Conservation (phyloP, 2,797 vertebrate genomes). For the Mormyrus proboscirostris region DNA sequence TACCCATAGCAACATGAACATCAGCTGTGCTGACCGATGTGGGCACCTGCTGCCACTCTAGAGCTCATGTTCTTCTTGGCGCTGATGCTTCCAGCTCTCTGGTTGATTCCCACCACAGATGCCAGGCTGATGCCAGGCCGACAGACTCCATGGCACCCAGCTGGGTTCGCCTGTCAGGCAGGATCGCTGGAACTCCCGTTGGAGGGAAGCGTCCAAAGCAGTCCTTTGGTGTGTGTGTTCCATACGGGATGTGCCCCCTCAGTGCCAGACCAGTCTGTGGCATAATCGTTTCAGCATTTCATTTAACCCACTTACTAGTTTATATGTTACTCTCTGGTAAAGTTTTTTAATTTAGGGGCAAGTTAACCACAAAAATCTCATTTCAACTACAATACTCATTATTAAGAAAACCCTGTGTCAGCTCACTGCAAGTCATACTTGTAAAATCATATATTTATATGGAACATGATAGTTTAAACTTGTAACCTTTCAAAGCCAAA, state of each 20-base stretch:
- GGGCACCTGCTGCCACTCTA: neutral
- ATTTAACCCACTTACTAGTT: neutral
- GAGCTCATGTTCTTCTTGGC: neutral
- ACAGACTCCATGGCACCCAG: neutral
- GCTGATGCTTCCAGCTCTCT: neutral
- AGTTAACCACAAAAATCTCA: neutral
- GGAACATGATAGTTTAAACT: neutral
- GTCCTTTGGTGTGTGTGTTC: neutral
- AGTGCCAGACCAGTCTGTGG: neutral
- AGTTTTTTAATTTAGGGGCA: neutral
- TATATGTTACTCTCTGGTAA: neutral
- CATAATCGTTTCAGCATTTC: neutral
- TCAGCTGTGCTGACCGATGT: neutral
- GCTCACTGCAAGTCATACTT: neutral
- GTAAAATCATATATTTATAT: neutral
- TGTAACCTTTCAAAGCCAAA: neutral
- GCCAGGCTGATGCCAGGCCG: neutral
- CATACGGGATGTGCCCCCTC: neutral
- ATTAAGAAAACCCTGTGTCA: neutral
- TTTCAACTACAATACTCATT: neutral
- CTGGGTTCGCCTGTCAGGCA: neutral
- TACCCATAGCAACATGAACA: neutral
- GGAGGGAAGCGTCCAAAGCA: neutral
- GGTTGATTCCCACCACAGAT: neutral
- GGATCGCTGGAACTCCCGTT: neutral